Evolutionary conservation across 2,113 vertebrate genomes (phyloP).

Genomic region (Emydura subglobosa): DNA sequence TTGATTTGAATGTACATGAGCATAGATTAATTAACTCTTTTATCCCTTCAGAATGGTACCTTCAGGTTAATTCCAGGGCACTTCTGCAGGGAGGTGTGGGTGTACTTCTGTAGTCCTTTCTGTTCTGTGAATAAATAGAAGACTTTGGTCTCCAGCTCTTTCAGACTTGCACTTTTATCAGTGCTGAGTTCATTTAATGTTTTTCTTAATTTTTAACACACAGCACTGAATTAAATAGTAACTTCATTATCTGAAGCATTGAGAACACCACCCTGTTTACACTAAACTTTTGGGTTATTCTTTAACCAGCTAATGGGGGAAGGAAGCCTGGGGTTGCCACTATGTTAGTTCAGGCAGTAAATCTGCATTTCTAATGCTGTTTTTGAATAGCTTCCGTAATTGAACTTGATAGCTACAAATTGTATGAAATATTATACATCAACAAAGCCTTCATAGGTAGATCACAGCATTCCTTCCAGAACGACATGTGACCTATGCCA

Average conservation of each 20-base stretch:
- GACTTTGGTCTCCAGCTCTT: neutral
- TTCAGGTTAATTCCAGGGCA: neutral
- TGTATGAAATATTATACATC: neutral
- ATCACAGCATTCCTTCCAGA: neutral
- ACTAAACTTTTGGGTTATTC: conserved; percentile 5
- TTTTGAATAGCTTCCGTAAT: neutral
- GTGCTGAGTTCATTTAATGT: neutral
- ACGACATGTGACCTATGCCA: neutral
- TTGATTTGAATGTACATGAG: neutral
- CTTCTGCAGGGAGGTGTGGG: neutral
- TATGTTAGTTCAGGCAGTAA: neutral
- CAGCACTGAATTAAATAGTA: conserved; percentile 45
- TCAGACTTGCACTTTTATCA: conserved; percentile 2
- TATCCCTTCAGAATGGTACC: neutral
- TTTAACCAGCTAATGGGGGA: conserved; percentile 25
- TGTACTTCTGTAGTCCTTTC: conserved; percentile 3
- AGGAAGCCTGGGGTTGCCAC: neutral
- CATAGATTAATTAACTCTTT: neutral
- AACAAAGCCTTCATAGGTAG: neutral
- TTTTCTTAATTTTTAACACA: neutral
- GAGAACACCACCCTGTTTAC: neutral
- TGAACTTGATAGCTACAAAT: neutral
- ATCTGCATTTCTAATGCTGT: neutral
- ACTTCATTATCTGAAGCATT: conserved; percentile 21
- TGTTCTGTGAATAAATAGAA: conserved; percentile 18